These are phyloP conservation scores for Achlya flavicornis DNA, from an alignment of 2,888 invertebrate genomes.

Conservation along the genomic window DNA sequence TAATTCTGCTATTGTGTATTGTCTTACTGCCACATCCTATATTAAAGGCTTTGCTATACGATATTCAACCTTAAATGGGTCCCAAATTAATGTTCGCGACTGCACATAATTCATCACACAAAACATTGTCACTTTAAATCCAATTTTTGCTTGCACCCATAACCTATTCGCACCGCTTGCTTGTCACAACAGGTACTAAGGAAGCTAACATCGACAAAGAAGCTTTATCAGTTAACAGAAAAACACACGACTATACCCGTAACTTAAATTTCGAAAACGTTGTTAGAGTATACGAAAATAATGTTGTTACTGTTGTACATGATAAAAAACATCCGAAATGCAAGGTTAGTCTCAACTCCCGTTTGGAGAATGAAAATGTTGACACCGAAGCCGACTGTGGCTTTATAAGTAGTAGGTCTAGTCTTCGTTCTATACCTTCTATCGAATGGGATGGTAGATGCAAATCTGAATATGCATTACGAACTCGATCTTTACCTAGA, in stretches of 20 bases:
- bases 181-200: constrained; percentile 53
- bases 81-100: no score
- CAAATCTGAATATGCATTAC: constrained; percentile 52
- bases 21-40: neutral
- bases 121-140: neutral
- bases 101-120: neutral
- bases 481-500: constrained; percentile 63
- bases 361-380: constrained; percentile 34
- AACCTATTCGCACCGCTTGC: constrained; percentile 21
- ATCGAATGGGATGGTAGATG: constrained; percentile 69
- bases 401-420: constrained; percentile 59
- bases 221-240: constrained; percentile 52
- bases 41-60: no score
- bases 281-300: constrained; percentile 53
- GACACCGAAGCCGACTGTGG: constrained; percentile 34
- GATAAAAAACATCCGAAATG: constrained; percentile 58
- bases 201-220: constrained; percentile 42
- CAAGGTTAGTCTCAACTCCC: constrained; percentile 59
- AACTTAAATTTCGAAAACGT: constrained; percentile 59
- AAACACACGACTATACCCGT: constrained; percentile 64
- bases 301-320: constrained; percentile 3
- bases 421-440: constrained; percentile 68
- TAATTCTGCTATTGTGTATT: neutral
- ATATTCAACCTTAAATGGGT: no score
- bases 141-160: constrained; percentile 24